Evolutionary conservation across 1,140 invertebrate species (phyloP).

Genomic region (Drosophila punjabiensis): DNA sequence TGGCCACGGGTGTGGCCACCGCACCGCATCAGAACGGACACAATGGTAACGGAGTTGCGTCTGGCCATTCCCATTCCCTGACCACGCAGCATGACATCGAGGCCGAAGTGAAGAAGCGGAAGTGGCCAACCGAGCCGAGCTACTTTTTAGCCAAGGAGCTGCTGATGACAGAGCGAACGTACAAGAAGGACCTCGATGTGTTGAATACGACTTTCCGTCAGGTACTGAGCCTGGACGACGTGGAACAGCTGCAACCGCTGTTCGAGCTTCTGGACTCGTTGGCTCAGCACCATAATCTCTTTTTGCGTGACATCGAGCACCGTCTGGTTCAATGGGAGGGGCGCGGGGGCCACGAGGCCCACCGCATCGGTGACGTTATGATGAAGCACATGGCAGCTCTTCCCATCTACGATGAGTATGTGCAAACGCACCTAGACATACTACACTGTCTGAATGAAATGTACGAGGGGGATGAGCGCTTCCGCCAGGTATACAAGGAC

Average conservation of each 20-base stretch:
- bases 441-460: conserved; percentile 91
- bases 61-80: conserved; percentile 19
- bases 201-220: conserved; percentile 92
- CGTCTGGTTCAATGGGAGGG: conserved; percentile 86
- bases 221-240: conserved; percentile 86
- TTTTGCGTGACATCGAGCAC: conserved; percentile 87
- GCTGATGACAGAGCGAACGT: conserved; percentile 97
- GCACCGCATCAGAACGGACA: conserved; percentile 59
- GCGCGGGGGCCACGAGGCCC: conserved; percentile 84
- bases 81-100: conserved; percentile 57
- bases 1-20: conserved; percentile 72
- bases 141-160: conserved; percentile 98
- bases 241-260: conserved; percentile 82
- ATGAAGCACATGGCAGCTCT: conserved; percentile 88
- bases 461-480: conserved; percentile 90
- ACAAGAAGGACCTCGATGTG: conserved; percentile 97
- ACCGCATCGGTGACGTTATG: conserved; percentile 90
- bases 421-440: conserved; percentile 91
- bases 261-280: conserved; percentile 87
- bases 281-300: conserved; percentile 87
- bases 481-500: conserved; percentile 93
- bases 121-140: conserved; percentile 91
- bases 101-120: conserved; percentile 83
- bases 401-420: conserved; percentile 92
- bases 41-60: conserved; percentile 53